Evolutionary conservation across 2,113 vertebrate species (phyloP).

Genomic region (Lycocorax pyrrhopterus): DNA sequence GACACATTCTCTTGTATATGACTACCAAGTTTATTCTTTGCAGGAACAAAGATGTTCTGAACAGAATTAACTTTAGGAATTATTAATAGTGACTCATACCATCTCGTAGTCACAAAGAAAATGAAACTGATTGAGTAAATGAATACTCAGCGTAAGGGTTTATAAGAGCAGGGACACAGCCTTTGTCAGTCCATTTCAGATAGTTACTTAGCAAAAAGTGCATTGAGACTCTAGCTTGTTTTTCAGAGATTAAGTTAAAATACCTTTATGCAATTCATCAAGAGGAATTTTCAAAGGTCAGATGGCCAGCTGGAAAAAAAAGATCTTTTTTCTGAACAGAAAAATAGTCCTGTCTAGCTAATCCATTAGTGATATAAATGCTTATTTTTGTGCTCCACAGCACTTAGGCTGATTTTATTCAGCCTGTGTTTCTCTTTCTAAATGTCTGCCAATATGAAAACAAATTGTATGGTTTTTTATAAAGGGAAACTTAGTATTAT

Average conservation of each 20-base stretch:
- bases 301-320: background rate
- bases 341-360: background rate
- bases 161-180: background rate
- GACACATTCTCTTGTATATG: background rate
- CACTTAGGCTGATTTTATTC: background rate
- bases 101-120: background rate
- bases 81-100: background rate
- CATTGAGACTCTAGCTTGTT: background rate
- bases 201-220: background rate
- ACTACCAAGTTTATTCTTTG: background rate
- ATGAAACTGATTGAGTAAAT: background rate
- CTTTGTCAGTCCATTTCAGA: background rate
- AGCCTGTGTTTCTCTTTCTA: background rate
- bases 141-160: background rate
- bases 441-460: background rate
- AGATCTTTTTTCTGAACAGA: background rate
- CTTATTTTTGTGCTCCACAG: background rate
- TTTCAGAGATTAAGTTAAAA: slow-evolving; percentile 23
- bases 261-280: background rate
- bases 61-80: background rate
- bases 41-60: background rate
- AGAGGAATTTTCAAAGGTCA: slow-evolving; percentile 11
- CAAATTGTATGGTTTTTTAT: background rate
- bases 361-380: slow-evolving; percentile 1
- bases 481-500: background rate